phyloP scores from a whole-genome alignment of 2,888 invertebrate genomes.

The Folsomia manolachei region DNA sequence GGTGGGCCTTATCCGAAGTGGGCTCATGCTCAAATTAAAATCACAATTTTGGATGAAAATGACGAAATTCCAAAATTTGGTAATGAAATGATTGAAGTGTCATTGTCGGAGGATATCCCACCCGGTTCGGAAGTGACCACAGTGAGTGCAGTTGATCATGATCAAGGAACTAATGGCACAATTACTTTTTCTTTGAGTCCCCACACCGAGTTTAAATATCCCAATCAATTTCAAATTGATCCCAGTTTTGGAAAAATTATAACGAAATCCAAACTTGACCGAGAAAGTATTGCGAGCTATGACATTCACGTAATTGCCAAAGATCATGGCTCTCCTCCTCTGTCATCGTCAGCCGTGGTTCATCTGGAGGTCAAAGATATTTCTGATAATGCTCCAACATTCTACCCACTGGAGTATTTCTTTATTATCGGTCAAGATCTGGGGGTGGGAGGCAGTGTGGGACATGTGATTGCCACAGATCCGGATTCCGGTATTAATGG shows the following conservation, averaged over 20 bases:
- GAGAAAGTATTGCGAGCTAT: slow-evolving; percentile 74
- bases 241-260: slow-evolving; percentile 80
- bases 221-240: slow-evolving; percentile 79
- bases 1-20: slow-evolving; percentile 92
- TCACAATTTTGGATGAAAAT: slow-evolving; percentile 90
- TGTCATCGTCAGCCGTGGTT: slow-evolving; percentile 86
- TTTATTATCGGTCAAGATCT: slow-evolving; percentile 68
- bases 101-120: slow-evolving; percentile 75
- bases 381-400: slow-evolving; percentile 88
- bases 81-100: slow-evolving; percentile 70
- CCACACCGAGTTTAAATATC: slow-evolving; percentile 73
- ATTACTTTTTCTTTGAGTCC: slow-evolving; percentile 78
- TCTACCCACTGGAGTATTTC: slow-evolving; percentile 86
- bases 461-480: slow-evolving; percentile 78
- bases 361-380: slow-evolving; percentile 76
- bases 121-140: slow-evolving; percentile 77
- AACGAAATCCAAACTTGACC: slow-evolving; percentile 72
- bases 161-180: slow-evolving; percentile 90
- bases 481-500: slow-evolving; percentile 86
- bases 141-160: slow-evolving; percentile 82
- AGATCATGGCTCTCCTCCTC: slow-evolving; percentile 86
- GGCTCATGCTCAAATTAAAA: slow-evolving; percentile 83
- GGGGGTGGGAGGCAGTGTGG: slow-evolving; percentile 64
- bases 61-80: slow-evolving; percentile 87
- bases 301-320: slow-evolving; percentile 80